Conservation (phyloP, 1,140 invertebrate species). For the Cydia fagiglandana region DNA sequence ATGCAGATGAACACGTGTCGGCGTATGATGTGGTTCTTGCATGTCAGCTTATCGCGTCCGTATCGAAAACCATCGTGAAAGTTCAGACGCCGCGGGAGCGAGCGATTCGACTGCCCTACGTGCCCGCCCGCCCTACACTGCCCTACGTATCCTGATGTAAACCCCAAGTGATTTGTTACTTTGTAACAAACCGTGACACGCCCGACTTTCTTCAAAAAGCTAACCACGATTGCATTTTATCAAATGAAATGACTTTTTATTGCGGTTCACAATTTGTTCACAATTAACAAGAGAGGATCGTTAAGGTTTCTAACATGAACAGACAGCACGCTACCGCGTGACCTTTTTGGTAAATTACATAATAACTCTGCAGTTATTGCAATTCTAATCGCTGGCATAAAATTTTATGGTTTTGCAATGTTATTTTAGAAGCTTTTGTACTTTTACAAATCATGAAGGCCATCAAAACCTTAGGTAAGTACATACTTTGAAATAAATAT, state of each 20-base stretch:
- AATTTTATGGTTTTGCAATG: conserved; percentile 21
- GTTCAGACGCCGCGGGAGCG: not conserved
- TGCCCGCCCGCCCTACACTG: conserved; percentile 62
- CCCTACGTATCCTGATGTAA: conserved; percentile 45
- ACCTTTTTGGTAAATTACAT: conserved; percentile 26
- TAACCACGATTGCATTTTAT: conserved; percentile 58
- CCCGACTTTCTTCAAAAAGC: conserved; percentile 53
- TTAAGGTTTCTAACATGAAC: conserved; percentile 16
- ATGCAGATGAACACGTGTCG: conserved; percentile 27
- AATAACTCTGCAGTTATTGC: conserved; percentile 31
- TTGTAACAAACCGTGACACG: conserved; percentile 60
- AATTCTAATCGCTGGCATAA: conserved; percentile 25
- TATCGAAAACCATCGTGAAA: conserved; percentile 30
- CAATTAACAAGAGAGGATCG: conserved; percentile 29
- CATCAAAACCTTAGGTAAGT: not conserved
- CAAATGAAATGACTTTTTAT: conserved; percentile 37
- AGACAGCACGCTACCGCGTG: conserved; percentile 19
- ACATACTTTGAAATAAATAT: not conserved
- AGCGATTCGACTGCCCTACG: conserved; percentile 38
- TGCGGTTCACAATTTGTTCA: conserved; percentile 24
- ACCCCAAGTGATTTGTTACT: conserved; percentile 62
- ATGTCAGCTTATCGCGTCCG: conserved; percentile 50
- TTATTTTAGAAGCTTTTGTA: conserved; percentile 8
- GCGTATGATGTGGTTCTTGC: conserved; percentile 43
- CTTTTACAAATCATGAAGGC: not conserved